Evolutionary conservation across 2,113 vertebrate genomes (phyloP).

Genomic region (Centropus bengalensis): DNA sequence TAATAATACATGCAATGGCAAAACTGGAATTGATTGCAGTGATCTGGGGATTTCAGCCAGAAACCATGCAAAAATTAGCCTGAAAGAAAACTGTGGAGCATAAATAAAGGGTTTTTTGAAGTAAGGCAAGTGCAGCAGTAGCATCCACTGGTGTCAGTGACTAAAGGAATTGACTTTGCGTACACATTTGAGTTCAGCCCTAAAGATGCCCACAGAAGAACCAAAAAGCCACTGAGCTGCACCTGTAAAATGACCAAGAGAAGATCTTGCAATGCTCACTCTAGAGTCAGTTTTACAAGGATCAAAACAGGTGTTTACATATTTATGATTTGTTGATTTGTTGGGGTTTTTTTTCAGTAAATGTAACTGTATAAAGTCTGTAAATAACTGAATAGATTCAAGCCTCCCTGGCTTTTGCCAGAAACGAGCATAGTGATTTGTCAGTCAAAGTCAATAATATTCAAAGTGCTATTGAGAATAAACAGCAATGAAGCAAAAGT

Average conservation of each 20-base stretch:
- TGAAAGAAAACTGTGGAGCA: neutral
- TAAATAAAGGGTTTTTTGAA: neutral
- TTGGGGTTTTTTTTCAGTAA: neutral
- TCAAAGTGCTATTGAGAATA: neutral
- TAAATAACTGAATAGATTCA: neutral
- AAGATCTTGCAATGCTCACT: neutral
- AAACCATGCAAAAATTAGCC: fast-evolving
- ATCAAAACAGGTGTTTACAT: neutral
- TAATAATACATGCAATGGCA: neutral
- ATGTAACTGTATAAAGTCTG: neutral
- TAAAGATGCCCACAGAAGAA: neutral
- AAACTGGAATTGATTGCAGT: neutral
- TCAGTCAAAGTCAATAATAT: neutral
- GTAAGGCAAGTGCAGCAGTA: neutral
- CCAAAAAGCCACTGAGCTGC: neutral
- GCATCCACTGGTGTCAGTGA: neutral
- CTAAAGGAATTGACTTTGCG: neutral
- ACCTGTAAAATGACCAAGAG: neutral
- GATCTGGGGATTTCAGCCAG: neutral
- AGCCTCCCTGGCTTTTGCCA: neutral
- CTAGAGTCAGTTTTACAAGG: neutral
- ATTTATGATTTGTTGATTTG: neutral
- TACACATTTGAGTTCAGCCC: neutral
- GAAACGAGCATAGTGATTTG: neutral
- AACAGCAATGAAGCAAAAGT: neutral